Percentiles rank a stretch among this genome's conserved stretches.
Conservation (phyloP, 35 echinoderm and acorn worm species). For the Diadema setosum region DNA sequence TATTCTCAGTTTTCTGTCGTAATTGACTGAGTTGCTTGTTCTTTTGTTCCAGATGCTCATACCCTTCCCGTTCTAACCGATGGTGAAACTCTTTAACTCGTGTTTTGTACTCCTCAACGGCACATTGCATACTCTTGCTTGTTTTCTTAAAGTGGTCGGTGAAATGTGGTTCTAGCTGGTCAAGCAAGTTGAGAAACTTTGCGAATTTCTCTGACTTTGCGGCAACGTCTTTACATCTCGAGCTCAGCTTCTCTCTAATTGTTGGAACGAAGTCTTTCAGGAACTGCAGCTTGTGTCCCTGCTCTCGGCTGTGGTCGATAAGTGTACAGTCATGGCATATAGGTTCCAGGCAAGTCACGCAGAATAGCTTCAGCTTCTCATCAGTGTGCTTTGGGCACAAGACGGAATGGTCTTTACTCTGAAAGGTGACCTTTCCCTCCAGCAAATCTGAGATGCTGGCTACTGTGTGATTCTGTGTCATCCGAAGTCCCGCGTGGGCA, state of each 20-base stretch:
- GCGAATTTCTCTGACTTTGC: neutral
- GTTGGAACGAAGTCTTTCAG: neutral
- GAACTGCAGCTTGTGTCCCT: neutral
- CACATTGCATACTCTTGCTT: neutral
- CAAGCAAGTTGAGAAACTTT: neutral
- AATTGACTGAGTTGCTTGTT: neutral
- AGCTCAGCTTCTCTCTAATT: neutral
- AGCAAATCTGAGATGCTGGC: neutral
- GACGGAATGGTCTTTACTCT: neutral
- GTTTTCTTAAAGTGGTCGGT: neutral
- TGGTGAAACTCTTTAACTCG: neutral
- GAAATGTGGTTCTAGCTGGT: neutral
- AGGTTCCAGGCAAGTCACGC: neutral
- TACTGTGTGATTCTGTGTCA: neutral
- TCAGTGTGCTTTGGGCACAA: neutral
- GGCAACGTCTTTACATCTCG: neutral
- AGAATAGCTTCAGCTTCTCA: neutral
- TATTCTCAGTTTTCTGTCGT: neutral
- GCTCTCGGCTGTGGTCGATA: neutral
- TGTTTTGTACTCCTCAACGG: neutral
- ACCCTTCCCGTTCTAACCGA: neutral
- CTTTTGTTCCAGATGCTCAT: neutral
- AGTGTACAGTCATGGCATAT: neutral
- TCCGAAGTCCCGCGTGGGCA: neutral
- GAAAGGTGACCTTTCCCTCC: neutral